Conservation (phyloP, 1,140 invertebrate species). For the Reticulitermes speratus region DNA sequence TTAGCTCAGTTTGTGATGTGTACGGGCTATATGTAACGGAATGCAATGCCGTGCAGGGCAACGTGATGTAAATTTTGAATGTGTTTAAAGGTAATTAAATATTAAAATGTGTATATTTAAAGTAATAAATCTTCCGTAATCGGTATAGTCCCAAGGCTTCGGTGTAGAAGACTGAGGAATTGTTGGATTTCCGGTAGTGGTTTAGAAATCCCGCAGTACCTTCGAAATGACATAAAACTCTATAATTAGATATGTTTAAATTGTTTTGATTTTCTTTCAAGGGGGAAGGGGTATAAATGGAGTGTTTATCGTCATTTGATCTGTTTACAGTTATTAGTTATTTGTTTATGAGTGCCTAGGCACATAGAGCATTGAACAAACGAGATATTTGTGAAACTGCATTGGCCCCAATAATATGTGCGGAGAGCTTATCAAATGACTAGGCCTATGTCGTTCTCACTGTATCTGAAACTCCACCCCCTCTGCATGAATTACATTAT, state of each 20-base stretch:
- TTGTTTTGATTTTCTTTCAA: constrained; percentile 10
- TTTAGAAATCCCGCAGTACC: background rate
- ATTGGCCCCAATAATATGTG: background rate
- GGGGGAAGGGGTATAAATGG: background rate
- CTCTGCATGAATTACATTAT: background rate
- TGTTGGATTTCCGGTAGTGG: too few species aligned
- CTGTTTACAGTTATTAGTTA: background rate
- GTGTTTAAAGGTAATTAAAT: too few species aligned
- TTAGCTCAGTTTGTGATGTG: too few species aligned
- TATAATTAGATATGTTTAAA: background rate
- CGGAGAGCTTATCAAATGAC: background rate
- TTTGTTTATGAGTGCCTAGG: background rate
- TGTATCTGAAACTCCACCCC: background rate
- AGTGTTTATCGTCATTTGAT: background rate
- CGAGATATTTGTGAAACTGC: background rate
- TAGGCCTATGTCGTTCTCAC: background rate
- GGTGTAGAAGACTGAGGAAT: too few species aligned
- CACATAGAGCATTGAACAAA: background rate
- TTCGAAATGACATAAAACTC: background rate
- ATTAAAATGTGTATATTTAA: too few species aligned
- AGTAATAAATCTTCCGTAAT: too few species aligned
- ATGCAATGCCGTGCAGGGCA: too few species aligned
- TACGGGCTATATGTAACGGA: too few species aligned
- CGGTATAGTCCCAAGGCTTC: too few species aligned
- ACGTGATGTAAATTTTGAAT: too few species aligned